These are phyloP conservation scores for Eilema caniola DNA, from an alignment of 2,888 invertebrate species.

Conservation along the genomic window DNA sequence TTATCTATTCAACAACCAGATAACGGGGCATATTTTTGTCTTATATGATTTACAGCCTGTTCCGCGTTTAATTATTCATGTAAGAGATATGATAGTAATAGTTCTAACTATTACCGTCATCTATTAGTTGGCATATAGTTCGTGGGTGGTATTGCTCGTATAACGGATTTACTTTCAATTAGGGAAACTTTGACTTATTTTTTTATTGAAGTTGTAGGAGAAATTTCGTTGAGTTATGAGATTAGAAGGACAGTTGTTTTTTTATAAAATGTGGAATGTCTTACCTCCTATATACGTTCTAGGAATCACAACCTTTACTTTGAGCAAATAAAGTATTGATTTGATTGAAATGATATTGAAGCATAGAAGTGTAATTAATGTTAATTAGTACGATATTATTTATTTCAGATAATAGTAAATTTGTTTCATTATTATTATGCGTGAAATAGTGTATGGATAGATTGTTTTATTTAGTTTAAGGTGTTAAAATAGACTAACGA, in stretches of 20 bases:
- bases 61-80: slow-evolving; percentile 39
- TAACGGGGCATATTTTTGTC: slow-evolving; percentile 63
- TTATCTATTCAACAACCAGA: slow-evolving; percentile 67
- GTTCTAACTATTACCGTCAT: background rate
- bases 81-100: slow-evolving; percentile 33
- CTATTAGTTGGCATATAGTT: slow-evolving; percentile 21
- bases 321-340: slow-evolving; percentile 4
- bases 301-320: background rate
- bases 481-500: background rate
- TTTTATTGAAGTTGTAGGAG: background rate
- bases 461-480: background rate
- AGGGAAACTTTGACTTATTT: background rate
- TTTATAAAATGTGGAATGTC: slow-evolving; percentile 2
- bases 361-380: background rate
- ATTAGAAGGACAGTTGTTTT: slow-evolving; percentile 4
- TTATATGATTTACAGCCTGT: slow-evolving; percentile 42
- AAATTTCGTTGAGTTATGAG: background rate
- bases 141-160: slow-evolving; percentile 24
- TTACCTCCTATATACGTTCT: no score
- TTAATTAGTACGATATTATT: background rate
- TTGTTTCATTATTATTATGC: background rate
- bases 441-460: background rate
- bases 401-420: background rate
- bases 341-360: background rate
- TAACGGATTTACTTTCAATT: background rate